phyloP scores from a whole-genome alignment of 2,797 vertebrate genomes.

The Platyrinchus mystaceus region DNA sequence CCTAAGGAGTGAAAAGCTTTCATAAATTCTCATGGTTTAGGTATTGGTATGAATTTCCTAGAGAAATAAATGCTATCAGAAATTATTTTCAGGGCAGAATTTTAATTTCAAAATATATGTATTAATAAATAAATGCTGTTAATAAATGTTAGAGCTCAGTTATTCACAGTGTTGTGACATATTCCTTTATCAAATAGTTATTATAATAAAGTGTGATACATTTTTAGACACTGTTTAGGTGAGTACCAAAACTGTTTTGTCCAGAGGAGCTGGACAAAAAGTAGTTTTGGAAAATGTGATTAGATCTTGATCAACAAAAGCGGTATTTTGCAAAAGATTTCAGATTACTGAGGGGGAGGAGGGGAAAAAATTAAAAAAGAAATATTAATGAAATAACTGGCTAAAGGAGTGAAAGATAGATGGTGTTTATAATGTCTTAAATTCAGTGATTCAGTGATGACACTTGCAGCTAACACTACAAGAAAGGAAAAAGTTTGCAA shows the following conservation, averaged over 20 bases:
- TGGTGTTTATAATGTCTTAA: background rate
- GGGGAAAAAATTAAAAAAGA: accelerated
- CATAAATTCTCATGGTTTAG: background rate
- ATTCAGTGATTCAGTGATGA: background rate
- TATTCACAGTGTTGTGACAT: background rate
- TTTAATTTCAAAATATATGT: background rate
- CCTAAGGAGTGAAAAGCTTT: background rate
- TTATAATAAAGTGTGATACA: background rate
- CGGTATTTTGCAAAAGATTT: background rate
- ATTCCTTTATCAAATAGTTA: background rate
- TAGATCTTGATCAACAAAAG: background rate
- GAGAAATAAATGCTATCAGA: background rate
- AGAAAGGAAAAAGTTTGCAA: background rate
- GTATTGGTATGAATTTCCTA: background rate
- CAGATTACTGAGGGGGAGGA: accelerated
- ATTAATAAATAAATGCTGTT: background rate
- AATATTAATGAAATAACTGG: background rate
- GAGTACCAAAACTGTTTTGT: background rate
- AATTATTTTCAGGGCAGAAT: background rate
- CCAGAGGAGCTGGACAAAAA: background rate
- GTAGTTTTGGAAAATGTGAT: background rate
- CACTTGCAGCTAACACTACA: background rate
- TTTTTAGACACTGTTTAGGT: background rate
- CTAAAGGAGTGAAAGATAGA: background rate
- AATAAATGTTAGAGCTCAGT: background rate